phyloP scores from a whole-genome alignment of 1,140 invertebrate species.

The Piezodorus guildinii region DNA sequence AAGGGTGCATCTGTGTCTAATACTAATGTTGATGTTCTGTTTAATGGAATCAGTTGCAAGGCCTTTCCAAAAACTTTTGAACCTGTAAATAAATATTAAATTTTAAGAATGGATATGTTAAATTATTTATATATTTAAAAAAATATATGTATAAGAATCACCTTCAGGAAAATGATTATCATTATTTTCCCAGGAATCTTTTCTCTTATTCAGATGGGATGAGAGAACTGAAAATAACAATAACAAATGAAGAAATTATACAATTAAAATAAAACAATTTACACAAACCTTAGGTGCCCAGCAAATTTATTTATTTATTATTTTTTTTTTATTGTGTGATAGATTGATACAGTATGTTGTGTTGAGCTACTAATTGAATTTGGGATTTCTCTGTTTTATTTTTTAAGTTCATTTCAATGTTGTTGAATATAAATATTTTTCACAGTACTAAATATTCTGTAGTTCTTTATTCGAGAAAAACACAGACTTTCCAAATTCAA shows the following conservation, averaged over 20 bases:
- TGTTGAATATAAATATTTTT: no score
- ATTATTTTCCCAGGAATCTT: conserved; percentile 58
- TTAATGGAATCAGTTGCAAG: conserved; percentile 48
- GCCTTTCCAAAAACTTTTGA: conserved; percentile 48
- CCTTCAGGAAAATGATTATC: conserved; percentile 21
- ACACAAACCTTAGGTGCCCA: no score
- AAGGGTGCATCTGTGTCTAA: conserved; percentile 38
- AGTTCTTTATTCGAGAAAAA: no score
- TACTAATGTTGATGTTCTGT: conserved; percentile 46
- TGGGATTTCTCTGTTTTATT: no score
- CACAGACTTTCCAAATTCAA: no score
- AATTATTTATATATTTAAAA: background rate
- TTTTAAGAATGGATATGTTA: background rate
- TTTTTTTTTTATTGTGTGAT: no score
- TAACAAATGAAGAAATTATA: conserved; percentile 20
- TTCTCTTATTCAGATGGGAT: conserved; percentile 44
- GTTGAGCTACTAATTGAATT: no score
- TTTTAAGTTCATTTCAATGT: no score
- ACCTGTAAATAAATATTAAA: conserved; percentile 17
- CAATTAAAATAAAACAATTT: no score
- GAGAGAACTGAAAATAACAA: conserved; percentile 46
- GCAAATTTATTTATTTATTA: no score
- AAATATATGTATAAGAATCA: background rate
- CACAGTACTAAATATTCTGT: no score
- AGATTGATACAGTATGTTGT: no score